Evolutionary conservation across 2,888 invertebrate species (phyloP).

Genomic region (Lamellibrachia satsuma): DNA sequence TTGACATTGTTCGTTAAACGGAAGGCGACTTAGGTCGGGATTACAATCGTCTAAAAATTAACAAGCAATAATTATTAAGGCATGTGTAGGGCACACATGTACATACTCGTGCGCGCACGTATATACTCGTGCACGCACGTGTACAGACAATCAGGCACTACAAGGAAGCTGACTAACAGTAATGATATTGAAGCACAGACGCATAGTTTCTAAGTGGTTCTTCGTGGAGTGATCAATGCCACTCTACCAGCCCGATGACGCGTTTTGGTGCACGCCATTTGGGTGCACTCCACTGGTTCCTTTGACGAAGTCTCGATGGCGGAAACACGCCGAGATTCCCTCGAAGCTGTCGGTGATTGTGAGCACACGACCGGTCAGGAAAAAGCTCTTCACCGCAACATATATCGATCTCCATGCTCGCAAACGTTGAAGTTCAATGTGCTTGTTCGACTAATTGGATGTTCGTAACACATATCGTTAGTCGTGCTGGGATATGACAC

Average conservation of each 20-base stretch:
- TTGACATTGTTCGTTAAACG: too few relatives aligned
- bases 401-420: background rate
- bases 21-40: too few relatives aligned
- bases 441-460: background rate
- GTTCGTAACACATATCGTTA: background rate
- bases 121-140: background rate
- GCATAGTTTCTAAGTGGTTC: background rate
- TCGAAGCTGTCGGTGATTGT: background rate
- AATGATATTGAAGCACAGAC: background rate
- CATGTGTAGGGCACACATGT: too few relatives aligned
- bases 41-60: too few relatives aligned
- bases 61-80: too few relatives aligned
- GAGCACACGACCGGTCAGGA: background rate
- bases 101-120: too few relatives aligned
- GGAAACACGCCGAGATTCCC: background rate
- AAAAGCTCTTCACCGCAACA: background rate
- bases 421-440: background rate
- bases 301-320: background rate
- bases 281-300: background rate
- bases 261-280: background rate
- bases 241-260: background rate
- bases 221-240: too few relatives aligned
- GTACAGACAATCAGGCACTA: too few relatives aligned
- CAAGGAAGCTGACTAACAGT: too few relatives aligned
- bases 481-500: background rate